These are phyloP conservation scores for Agrotis ipsilon DNA, from an alignment of 2,888 invertebrate genomes.

Conservation along the genomic window DNA sequence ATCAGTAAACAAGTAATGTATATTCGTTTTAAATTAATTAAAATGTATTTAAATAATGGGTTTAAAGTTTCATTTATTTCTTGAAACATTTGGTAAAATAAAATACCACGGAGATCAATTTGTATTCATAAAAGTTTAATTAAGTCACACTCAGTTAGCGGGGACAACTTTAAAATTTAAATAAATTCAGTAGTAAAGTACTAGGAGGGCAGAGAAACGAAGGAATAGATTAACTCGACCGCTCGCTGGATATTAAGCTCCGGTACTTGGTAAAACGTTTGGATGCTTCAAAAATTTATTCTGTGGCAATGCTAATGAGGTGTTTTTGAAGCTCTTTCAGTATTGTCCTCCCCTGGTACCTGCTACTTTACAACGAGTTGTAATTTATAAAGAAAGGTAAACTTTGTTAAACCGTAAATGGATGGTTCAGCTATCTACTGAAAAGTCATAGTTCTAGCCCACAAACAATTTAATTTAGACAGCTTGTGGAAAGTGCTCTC, in stretches of 20 bases:
- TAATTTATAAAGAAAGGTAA: slow-evolving; percentile 16
- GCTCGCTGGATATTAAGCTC: slow-evolving; percentile 62
- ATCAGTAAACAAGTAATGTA: neutral
- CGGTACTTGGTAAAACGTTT: slow-evolving; percentile 57
- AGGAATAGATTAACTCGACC: slow-evolving; percentile 72
- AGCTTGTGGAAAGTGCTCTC: neutral
- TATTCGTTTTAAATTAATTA: slow-evolving; percentile 4
- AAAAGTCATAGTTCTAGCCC: neutral
- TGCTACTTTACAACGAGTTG: slow-evolving; percentile 56
- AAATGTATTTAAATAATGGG: neutral
- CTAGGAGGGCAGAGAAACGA: slow-evolving; percentile 68
- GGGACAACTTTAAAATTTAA: slow-evolving; percentile 63
- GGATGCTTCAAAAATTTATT: slow-evolving; percentile 67
- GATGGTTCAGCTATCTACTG: neutral
- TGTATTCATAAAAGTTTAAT: slow-evolving; percentile 59
- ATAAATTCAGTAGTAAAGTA: slow-evolving; percentile 65
- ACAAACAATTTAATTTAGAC: neutral
- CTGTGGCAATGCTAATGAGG: slow-evolving; percentile 75
- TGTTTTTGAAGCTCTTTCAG: slow-evolving; percentile 62
- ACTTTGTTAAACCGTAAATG: neutral
- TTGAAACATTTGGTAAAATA: slow-evolving; percentile 41
- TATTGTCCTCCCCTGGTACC: slow-evolving; percentile 61
- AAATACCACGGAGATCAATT: slow-evolving; percentile 45
- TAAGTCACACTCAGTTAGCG: slow-evolving; percentile 50
- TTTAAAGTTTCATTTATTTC: neutral